Base-by-base conservation (phyloP, 2,888 invertebrate species). In the Calameuta filiformis region DNA sequence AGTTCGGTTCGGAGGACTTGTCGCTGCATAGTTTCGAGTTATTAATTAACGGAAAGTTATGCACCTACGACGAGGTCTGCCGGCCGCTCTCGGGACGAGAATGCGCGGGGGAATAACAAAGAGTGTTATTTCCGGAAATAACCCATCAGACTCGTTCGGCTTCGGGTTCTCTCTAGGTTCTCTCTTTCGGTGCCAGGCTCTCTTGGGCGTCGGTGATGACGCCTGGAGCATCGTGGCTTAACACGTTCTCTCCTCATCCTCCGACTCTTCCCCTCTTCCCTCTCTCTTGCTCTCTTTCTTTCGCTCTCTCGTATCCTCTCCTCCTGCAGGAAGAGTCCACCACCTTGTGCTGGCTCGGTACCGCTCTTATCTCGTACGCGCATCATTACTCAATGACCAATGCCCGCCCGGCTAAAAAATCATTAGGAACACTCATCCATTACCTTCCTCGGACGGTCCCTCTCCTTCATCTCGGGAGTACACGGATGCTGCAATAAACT, bases 301-400 rank as follows among this genome's bases (percentile, higher is more conserved):
- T 34, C 77, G 71, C 68, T 68, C 40, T 34, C 35, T 31, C 31
- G 40, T 31, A 40, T 76, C 76, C 35, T 30, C 12, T 71, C 71
- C 30, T 71, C 23, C 23, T 23, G 56, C 0, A 56, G 23, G 23
- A 56, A 56, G 23, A 23, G 56, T 56, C 56, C 56, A 23, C 71
- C 35, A 69, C 37, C 35, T 34, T 79, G 56, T 31, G 73, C 74
- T 75, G 69, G 76, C 73, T 76, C 69, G 76, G 35, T 35, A 68
- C 76, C 79, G 79, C 79, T 81, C 87, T 88, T 87, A 87, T 87
- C 85, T 86, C 80, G 83, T 82, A 80, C 85, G 85, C 84, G 86
- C 84, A 84, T 88, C 88, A 88, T 88, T 87, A 87, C 86, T 88
- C 88, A 86, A 87, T 85, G 87, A 87, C 85, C 84, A 81, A 81